Evolutionary conservation across 1,140 invertebrate species (phyloP).

Genomic region (Archegozetes longisetosus): DNA sequence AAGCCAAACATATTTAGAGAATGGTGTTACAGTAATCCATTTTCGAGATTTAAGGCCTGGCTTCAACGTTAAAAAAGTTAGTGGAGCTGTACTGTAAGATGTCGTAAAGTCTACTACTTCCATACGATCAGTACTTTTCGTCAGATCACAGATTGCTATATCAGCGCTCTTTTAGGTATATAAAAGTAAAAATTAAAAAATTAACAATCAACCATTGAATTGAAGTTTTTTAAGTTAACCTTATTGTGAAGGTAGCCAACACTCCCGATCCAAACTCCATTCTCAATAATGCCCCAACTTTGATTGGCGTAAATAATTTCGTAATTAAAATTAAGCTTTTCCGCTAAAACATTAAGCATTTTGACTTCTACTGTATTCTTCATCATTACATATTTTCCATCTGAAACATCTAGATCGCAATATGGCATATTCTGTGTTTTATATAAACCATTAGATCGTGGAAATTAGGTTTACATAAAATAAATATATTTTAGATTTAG

Average conservation of each 20-base stretch:
- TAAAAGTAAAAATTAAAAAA: background rate
- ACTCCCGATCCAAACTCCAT: constrained; percentile 1
- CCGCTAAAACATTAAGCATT: background rate
- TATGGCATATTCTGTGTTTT: background rate
- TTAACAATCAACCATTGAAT: too few relatives aligned
- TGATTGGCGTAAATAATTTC: background rate
- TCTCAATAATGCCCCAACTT: background rate
- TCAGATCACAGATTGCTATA: constrained; percentile 1
- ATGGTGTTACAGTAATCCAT: background rate
- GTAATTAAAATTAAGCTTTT: background rate
- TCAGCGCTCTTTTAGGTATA: background rate
- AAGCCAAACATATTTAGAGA: background rate
- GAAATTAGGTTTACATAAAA: background rate
- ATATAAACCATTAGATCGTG: background rate
- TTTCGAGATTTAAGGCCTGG: background rate
- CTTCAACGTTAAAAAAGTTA: background rate
- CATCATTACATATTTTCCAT: background rate
- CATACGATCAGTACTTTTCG: background rate
- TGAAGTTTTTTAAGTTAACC: too few relatives aligned
- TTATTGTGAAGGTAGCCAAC: constrained; percentile 3
- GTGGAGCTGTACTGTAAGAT: background rate
- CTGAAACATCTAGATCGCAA: background rate
- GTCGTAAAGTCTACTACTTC: background rate
- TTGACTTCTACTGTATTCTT: background rate
- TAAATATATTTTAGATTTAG: background rate